Evolutionary conservation across 2,113 vertebrate genomes (phyloP).

Genomic region (Pan troglodytes): NHGRI_mPanTro3-v2.1_pri NC_072421.2:66300001-66300500

Average conservation of each 20-base stretch:
- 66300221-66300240: constrained; percentile 2
- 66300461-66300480: constrained; percentile 26
- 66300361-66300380: background rate
- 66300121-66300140: background rate
- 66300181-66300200: background rate
- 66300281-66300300: constrained; percentile 29
- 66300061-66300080: background rate
- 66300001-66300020: background rate
- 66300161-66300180: background rate
- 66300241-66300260: background rate
- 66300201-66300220: constrained; percentile 51
- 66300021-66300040: constrained; percentile 31
- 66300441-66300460: background rate
- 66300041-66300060: background rate
- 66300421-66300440: background rate
- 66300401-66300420: background rate
- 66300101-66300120: background rate
- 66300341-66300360: background rate
- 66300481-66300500: background rate
- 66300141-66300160: background rate
- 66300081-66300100: background rate
- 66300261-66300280: constrained; percentile 31
- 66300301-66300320: background rate
- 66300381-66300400: background rate
- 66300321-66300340: constrained; percentile 27